Evolutionary conservation across 2,888 invertebrate species (phyloP).

Genomic region (Drosophila aldrichi): DNA sequence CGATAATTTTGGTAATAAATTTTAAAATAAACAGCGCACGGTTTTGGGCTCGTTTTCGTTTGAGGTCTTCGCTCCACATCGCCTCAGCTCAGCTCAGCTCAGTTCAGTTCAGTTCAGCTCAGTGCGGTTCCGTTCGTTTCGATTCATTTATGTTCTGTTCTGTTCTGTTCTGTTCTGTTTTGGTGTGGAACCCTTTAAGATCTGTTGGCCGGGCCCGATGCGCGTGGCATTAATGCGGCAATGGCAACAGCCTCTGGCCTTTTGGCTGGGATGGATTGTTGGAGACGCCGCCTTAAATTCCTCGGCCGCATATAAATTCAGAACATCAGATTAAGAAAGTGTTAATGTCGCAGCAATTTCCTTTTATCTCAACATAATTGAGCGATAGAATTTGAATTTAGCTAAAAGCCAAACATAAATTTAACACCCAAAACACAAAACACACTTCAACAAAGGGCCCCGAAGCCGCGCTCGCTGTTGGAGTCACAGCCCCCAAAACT

Average conservation of each 20-base stretch:
- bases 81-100: constrained; percentile 1
- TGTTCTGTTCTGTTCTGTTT: constrained; percentile 5
- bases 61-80: constrained; percentile 23
- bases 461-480: constrained; percentile 20
- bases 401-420: constrained; percentile 83
- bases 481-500: constrained; percentile 14
- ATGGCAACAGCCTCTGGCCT: not conserved
- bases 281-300: constrained; percentile 77
- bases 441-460: constrained; percentile 57
- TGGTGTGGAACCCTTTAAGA: constrained; percentile 37
- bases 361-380: constrained; percentile 84
- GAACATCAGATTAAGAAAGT: constrained; percentile 81
- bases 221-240: constrained; percentile 51
- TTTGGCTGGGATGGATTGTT: constrained; percentile 28
- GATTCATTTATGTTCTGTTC: not conserved
- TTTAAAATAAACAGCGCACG: constrained; percentile 77
- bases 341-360: constrained; percentile 81
- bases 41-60: constrained; percentile 36
- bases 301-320: constrained; percentile 77
- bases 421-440: constrained; percentile 77
- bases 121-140: constrained; percentile 12
- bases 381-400: constrained; percentile 84
- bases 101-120: not conserved
- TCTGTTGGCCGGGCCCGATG: constrained; percentile 27
- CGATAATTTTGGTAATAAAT: constrained; percentile 84